phyloP scores from a whole-genome alignment of 2,888 invertebrate genomes.

The Heliconius cydno region DNA sequence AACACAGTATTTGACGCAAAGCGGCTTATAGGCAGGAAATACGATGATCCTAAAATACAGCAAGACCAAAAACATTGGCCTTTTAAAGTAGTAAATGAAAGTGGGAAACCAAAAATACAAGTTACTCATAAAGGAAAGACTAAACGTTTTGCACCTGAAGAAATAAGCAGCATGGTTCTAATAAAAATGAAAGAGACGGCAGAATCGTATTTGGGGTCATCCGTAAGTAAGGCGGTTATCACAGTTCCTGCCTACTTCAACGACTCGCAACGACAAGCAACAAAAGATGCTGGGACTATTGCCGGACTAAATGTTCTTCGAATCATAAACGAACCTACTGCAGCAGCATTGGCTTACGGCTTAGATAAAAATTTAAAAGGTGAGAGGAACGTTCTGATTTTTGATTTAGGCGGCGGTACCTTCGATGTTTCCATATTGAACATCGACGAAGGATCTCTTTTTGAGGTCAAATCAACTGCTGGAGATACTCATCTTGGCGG shows the following conservation, averaged over 20 bases:
- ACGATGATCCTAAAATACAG: constrained; percentile 88
- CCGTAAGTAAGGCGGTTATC: constrained; percentile 87
- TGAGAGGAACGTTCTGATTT: constrained; percentile 85
- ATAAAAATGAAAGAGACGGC: constrained; percentile 85
- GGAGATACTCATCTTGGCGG: constrained; percentile 94
- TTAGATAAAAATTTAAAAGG: constrained; percentile 86
- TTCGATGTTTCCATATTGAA: constrained; percentile 93
- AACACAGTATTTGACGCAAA: constrained; percentile 92
- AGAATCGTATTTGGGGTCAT: constrained; percentile 87
- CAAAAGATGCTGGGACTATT: constrained; percentile 91
- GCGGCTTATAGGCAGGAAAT: constrained; percentile 91
- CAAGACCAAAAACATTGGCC: constrained; percentile 93
- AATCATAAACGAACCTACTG: constrained; percentile 92
- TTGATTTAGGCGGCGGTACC: constrained; percentile 86
- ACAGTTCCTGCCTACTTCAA: constrained; percentile 92
- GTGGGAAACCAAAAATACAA: constrained; percentile 86
- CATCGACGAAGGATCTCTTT: constrained; percentile 89
- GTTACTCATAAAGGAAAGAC: constrained; percentile 85
- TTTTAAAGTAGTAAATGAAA: constrained; percentile 87
- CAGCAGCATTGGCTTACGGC: constrained; percentile 89
- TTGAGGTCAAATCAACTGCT: constrained; percentile 92
- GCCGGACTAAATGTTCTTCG: constrained; percentile 90
- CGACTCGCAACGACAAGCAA: constrained; percentile 89
- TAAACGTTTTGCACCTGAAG: constrained; percentile 87
- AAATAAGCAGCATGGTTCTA: constrained; percentile 88